A percentile compares a stretch with the other conserved stretches of the same genome.
Evolutionary conservation across 2,888 invertebrate species (phyloP).

Genomic region (Lamproptera curius): DNA sequence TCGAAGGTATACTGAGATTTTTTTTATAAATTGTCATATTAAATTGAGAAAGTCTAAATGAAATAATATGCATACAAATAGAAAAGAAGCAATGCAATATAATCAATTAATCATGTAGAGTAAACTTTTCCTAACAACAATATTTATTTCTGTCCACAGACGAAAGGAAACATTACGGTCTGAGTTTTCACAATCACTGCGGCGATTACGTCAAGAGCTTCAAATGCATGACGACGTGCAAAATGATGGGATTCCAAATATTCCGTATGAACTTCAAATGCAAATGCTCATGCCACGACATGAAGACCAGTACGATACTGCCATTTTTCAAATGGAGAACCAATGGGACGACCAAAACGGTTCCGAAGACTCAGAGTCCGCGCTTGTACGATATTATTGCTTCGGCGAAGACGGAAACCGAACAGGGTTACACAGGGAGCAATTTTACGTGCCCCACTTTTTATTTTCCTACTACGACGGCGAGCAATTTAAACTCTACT

Average conservation of each 20-base stretch:
- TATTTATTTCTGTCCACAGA: slow-evolving; percentile 13
- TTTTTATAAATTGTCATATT: no score
- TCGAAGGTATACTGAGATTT: slow-evolving; percentile 32
- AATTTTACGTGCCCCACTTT: slow-evolving; percentile 17
- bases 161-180: slow-evolving; percentile 52
- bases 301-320: slow-evolving; percentile 46
- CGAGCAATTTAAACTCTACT: neutral
- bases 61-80: no score
- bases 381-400: slow-evolving; percentile 40
- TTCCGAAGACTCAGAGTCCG: slow-evolving; percentile 44
- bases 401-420: slow-evolving; percentile 5
- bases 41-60: no score
- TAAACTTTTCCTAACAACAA: no score
- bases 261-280: slow-evolving; percentile 46
- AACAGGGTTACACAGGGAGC: neutral
- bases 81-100: no score
- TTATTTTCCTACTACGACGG: slow-evolving; percentile 7
- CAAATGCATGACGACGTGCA: slow-evolving; percentile 57
- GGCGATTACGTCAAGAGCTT: slow-evolving; percentile 44
- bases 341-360: slow-evolving; percentile 44
- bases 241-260: slow-evolving; percentile 52
- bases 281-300: slow-evolving; percentile 53
- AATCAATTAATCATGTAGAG: no score
- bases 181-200: slow-evolving; percentile 46
- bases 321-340: slow-evolving; percentile 57